Evolutionary conservation across 2,797 vertebrate species (phyloP), one percentile per base, ranked within the genome.

Genomic region (Macropus fuliginosus): DNA sequence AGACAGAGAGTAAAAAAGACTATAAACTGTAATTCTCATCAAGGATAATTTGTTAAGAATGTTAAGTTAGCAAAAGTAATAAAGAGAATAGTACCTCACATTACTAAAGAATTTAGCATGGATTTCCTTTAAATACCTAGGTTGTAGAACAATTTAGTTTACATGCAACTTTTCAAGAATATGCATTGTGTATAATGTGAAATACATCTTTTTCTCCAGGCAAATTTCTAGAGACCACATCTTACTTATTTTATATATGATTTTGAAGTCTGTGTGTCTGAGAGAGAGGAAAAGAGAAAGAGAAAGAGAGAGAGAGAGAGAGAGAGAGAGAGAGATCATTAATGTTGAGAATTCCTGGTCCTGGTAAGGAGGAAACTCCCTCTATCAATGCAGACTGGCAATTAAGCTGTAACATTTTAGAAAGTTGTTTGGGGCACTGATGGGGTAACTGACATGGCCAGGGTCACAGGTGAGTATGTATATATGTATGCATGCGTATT

Each of bases 171-270:
- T 54, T 55, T 90, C 74, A 91, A 92, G 62, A 57, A 55, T 50
- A 18, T 5, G 11, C 1, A 27, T 1, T 12, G 6, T 0, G 18
- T 1, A 1, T 1, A 34, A 34, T 18, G 11, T 1, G 54, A 59
- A 5, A 4, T 0, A 0, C 4, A 5, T 10, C 1, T 2, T 50
- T 28, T 29, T 34, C 24, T 74, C 54, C 28, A 2, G 9, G 54
- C 21, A 46, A 81, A 81, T 81, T 46, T 46, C 40, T 81, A 46
- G 40, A 81, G 6, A 81, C 40, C 74, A 81, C 74, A 81, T 46
- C 74, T 81, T 74, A 34, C 62, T 74, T 40, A 40, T 21, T 74
- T 74, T 74, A 46, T 46, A 81, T 81, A 46, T 81, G 74, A 3
- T 46, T 27, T 0, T 74, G 66, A 11, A 57, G 1, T 28, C 1